Conservation (phyloP, 2,113 vertebrate species). For the Acrocephalus arundinaceus region DNA sequence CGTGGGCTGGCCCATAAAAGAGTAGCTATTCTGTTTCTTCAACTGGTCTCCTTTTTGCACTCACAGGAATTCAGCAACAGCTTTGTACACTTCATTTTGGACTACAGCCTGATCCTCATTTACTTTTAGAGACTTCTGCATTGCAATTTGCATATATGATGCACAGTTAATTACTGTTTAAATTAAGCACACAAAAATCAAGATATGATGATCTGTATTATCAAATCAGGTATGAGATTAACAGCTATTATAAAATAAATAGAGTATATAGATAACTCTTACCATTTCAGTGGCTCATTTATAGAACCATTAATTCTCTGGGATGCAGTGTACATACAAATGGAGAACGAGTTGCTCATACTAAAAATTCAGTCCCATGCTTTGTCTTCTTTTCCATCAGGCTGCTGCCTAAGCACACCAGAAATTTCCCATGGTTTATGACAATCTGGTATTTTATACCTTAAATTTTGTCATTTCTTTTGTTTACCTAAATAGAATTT, state of each 20-base stretch:
- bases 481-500: neutral
- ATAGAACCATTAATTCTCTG: neutral
- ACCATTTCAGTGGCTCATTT: neutral
- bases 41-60: neutral
- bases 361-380: neutral
- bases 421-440: neutral
- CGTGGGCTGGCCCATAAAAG: neutral
- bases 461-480: neutral
- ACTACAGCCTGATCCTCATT: neutral
- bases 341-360: neutral
- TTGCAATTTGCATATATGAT: constrained; percentile 21
- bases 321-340: neutral
- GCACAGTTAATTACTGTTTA: constrained; percentile 30
- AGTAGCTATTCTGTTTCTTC: neutral
- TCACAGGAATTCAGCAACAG: neutral
- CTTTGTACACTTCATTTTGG: neutral
- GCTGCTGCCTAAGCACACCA: neutral
- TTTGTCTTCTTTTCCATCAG: neutral
- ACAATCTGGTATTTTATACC: neutral
- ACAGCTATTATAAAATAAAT: constrained; percentile 40
- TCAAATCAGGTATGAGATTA: constrained; percentile 34
- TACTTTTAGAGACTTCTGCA: neutral
- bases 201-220: constrained; percentile 25
- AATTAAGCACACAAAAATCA: constrained; percentile 52
- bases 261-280: constrained; percentile 23